Evolutionary conservation across 2,888 invertebrate species (phyloP), one percentile per base, ranked within the genome.

Genomic region (Melinaea marsaeus): DNA sequence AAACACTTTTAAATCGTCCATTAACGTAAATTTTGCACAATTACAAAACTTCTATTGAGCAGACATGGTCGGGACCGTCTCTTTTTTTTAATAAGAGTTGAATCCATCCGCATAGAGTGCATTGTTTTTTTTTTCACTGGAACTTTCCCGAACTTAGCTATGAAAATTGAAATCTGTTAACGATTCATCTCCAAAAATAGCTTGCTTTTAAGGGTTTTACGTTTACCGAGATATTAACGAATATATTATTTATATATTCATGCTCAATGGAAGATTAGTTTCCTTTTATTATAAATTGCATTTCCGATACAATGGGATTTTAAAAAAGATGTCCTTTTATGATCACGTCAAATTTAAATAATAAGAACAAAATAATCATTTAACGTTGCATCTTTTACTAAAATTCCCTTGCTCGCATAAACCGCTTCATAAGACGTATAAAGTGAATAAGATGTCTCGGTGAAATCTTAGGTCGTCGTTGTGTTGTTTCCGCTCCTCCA

Each of bases 401-500:
- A 37, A 37, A 22, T n/a, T 13, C 42, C 13, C 45, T 9, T 4
- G 4, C 11, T 55, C 33, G 13, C 32, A 4, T 34, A 13, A 33
- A 13, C 5, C 33, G 55, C 7, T 55, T 4, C 9, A 13, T 55
- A 58, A 58, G 9, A 42, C 42, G 9, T 7, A 51, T 32, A 32
- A 51, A 51, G 48, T 32, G 51, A 32, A 51, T 51, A 51, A 32
- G 6, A 51, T 51, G 32, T 6, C 51, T 62, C 47, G 54, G 35
- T 57, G 51, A 58, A 56, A 60, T 62, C 55, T 63, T 57, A 58
- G 63, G 60, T 60, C 56, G 57, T 48, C 60, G 37, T 48, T 57
- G 60, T 59, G 60, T 57, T 60, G 63, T 66, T 63, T 66, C 56
- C 60, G 57, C 61, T 56, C 55, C 59, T 60, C 57, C 51, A 57